phyloP scores from a whole-genome alignment of 2,797 vertebrate genomes.

The Sebastes hopkinsi region DNA sequence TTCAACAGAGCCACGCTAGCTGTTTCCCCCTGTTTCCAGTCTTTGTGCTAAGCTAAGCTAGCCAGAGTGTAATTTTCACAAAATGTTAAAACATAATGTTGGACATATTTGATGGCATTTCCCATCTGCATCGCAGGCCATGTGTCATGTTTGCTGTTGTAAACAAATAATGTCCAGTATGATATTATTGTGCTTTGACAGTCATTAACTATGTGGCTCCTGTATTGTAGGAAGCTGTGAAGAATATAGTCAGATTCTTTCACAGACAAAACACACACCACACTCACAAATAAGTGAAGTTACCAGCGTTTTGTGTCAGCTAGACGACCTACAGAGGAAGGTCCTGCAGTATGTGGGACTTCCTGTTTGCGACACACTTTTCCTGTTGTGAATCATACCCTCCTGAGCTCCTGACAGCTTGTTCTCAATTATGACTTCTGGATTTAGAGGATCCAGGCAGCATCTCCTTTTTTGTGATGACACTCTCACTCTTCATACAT shows the following conservation, averaged over 20 bases:
- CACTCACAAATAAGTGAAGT: constrained; percentile 14
- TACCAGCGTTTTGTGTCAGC: constrained; percentile 38
- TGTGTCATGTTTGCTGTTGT: not conserved
- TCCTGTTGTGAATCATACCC: constrained; percentile 75
- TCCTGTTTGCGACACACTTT: constrained; percentile 79
- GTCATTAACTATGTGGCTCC: not conserved
- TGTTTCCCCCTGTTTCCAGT: not conserved
- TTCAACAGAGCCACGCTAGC: not conserved
- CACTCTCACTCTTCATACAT: constrained; percentile 31
- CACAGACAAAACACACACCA: not conserved
- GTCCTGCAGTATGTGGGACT: constrained; percentile 51
- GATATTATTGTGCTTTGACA: not conserved
- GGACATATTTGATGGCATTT: not conserved
- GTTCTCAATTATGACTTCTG: constrained; percentile 36
- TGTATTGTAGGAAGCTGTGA: not conserved
- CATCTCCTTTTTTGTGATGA: constrained; percentile 34
- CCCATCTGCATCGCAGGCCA: not conserved
- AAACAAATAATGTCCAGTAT: constrained; percentile 2
- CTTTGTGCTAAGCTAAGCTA: not conserved
- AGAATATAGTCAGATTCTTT: not conserved
- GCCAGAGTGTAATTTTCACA: not conserved
- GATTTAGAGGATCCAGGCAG: constrained; percentile 18
- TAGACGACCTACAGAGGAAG: constrained; percentile 51
- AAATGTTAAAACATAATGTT: not conserved
- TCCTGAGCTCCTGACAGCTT: constrained; percentile 39